Evolutionary conservation across 2,113 vertebrate species (phyloP).

Genomic region (Columba livia): DNA sequence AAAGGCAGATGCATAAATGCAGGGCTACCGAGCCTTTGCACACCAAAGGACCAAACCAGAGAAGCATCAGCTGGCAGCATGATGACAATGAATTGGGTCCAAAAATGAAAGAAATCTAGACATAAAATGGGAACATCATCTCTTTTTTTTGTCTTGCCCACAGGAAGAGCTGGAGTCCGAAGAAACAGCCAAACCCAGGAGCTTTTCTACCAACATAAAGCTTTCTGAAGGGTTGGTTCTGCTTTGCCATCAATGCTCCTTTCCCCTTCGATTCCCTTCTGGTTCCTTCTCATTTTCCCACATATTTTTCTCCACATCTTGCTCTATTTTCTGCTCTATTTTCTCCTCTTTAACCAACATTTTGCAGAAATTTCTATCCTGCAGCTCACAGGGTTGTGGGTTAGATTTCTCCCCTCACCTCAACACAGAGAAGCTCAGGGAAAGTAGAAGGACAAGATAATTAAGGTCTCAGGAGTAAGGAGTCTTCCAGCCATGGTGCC

Average conservation of each 20-base stretch:
- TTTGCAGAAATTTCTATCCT: background rate
- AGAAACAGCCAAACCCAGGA: background rate
- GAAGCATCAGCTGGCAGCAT: fast-evolving
- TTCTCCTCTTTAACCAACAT: background rate
- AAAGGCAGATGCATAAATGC: background rate
- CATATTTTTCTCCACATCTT: background rate
- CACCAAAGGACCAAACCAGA: background rate
- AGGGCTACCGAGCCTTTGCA: background rate
- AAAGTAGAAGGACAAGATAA: background rate
- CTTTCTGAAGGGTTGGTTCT: background rate
- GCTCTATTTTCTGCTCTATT: background rate
- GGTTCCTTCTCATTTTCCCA: background rate
- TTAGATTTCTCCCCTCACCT: background rate
- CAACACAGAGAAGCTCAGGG: background rate
- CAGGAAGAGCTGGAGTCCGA: background rate
- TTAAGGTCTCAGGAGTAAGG: background rate
- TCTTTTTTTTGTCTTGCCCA: background rate
- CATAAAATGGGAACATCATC: background rate
- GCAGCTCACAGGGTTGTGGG: fast-evolving
- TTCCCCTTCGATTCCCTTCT: background rate
- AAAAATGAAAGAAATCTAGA: background rate
- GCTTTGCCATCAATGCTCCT: background rate
- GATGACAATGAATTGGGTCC: background rate
- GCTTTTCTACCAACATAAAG: background rate
- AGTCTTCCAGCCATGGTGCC: background rate